These are phyloP conservation scores for Mobula birostris DNA, from an alignment of 2,113 vertebrate species.

Conservation along the genomic window DNA sequence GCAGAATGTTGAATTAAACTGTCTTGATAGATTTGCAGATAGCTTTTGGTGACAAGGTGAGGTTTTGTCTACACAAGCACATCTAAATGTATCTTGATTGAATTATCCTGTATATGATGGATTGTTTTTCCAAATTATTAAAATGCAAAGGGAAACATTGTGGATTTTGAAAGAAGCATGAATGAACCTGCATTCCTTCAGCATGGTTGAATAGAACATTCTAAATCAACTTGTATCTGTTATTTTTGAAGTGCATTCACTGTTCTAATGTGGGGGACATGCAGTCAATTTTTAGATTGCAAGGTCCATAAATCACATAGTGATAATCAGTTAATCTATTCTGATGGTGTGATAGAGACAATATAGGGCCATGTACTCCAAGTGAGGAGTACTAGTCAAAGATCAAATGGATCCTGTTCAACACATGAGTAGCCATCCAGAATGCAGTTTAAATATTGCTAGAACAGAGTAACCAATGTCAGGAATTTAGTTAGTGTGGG, in stretches of 20 bases:
- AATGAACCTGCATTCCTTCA: too few relatives aligned
- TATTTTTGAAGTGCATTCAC: background rate
- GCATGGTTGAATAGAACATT: background rate
- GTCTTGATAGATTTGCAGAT: background rate
- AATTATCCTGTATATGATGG: background rate
- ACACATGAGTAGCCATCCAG: too few relatives aligned
- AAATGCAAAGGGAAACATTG: too few relatives aligned
- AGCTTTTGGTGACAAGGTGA: too few relatives aligned
- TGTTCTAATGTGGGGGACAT: background rate
- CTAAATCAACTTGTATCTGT: background rate
- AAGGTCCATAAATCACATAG: background rate
- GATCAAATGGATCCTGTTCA: too few relatives aligned
- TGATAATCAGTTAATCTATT: background rate
- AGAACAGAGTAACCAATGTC: too few relatives aligned
- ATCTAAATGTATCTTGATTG: background rate
- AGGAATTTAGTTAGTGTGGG: too few relatives aligned
- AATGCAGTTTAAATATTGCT: too few relatives aligned
- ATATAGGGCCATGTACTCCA: background rate
- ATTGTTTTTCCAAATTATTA: background rate
- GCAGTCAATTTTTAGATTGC: background rate
- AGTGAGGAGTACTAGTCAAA: too few relatives aligned
- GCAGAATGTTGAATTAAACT: conserved; percentile 1
- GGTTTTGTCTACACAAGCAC: background rate
- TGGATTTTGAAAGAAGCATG: too few relatives aligned
- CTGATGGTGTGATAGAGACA: background rate